These are phyloP conservation scores for Epizoanthus rinbou DNA, from an alignment of 92 coral and sea anemone genomes.

Conservation along the genomic window DNA sequence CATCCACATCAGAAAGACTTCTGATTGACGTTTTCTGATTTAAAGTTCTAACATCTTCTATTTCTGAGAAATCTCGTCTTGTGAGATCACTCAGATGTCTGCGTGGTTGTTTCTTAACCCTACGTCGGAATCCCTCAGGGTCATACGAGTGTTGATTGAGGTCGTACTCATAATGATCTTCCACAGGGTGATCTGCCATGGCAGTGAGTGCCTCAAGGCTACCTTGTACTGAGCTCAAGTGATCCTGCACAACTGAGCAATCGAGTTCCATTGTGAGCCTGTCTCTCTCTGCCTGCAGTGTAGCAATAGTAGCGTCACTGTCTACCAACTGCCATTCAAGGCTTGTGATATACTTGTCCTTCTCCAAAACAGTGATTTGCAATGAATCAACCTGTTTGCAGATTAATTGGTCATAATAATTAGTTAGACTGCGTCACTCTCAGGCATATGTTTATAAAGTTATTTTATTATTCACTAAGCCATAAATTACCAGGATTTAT, in stretches of 20 bases:
- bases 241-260: slow-evolving; percentile 57
- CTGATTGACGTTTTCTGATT: slow-evolving; percentile 51
- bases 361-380: slow-evolving; percentile 75
- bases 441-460: too few relatives aligned
- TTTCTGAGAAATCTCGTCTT: slow-evolving; percentile 69
- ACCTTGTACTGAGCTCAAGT: slow-evolving; percentile 75
- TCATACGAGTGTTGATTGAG: slow-evolving; percentile 53
- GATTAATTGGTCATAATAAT: background rate
- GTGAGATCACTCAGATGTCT: slow-evolving; percentile 91
- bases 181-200: slow-evolving; percentile 50
- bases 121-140: slow-evolving; percentile 46
- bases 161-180: slow-evolving; percentile 49
- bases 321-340: slow-evolving; percentile 96
- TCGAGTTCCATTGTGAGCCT: slow-evolving; percentile 87
- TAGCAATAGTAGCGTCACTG: slow-evolving; percentile 84
- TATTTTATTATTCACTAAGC: too few relatives aligned
- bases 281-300: slow-evolving; percentile 94
- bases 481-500: too few relatives aligned
- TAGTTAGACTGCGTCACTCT: too few relatives aligned
- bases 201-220: slow-evolving; percentile 68
- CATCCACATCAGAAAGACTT: slow-evolving; percentile 83
- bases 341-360: slow-evolving; percentile 86
- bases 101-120: slow-evolving; percentile 75
- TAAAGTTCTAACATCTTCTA: slow-evolving; percentile 69
- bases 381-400: slow-evolving; percentile 67